Base-by-base conservation (phyloP, 2,888 invertebrate species). In the Polymixis lichenea region DNA sequence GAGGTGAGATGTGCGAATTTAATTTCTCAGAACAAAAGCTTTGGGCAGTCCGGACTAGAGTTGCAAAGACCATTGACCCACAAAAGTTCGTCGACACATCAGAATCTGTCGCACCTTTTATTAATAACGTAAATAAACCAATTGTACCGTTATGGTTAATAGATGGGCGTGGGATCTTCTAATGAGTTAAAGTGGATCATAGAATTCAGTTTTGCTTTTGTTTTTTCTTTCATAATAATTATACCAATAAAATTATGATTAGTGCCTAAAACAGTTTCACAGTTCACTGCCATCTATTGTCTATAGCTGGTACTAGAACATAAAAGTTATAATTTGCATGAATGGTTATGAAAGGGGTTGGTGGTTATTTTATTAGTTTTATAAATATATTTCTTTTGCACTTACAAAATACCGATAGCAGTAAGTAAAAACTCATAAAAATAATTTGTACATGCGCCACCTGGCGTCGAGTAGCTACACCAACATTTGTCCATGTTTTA, bases 391-490 rank as follows among this genome's bases (percentile, higher is more conserved):
- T 22, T 15, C 5, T 28, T 19, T 28, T 11, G 11, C 9, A 25
- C 15, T 25, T 19, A 28, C 3, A 38, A 38, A 17, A 6, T 61
- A 11, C 38, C 19, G 46, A 19, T 6, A 19, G 1, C 15, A 46
- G n/a, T 11, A n/a, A n/a, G 2, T 25, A 5, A 19, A 1, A 17
- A n/a, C 2, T 13, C 13, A 0, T 0, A 19, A 19, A 13, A 13
- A 25, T 7, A 17, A 1, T 9, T 11, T 28, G 15, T 0, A 7
- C 28, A 4, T 55, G 17, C 38, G 86, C 38, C 74, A 80, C 60
- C 86, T 87, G 19, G 72, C 58, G 68, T 38, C 32, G 43, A 83
- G 32, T 84, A 84, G 88, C 69, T 19, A 22, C 17, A 75, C 64
- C 25, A 49, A n/a, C 0, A 17, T 22, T 43, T 11, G 8, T 7